Evolutionary conservation across 1,140 invertebrate species (phyloP).

Genomic region (Elysia chlorotica): DNA sequence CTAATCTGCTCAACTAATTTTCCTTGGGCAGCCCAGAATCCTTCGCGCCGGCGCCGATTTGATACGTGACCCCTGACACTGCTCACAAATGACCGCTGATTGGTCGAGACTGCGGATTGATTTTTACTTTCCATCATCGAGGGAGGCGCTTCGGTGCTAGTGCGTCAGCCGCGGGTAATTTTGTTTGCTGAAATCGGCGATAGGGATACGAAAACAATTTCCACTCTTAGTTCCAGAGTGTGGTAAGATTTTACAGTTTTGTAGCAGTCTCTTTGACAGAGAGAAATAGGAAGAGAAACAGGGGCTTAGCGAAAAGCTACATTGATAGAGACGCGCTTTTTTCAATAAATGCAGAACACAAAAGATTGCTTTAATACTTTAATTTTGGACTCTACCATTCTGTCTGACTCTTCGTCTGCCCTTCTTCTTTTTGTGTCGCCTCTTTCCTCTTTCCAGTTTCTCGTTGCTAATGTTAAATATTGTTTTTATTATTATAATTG

Average conservation of each 20-base stretch:
- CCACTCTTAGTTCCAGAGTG: background rate
- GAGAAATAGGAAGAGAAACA: background rate
- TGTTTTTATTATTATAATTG: too few species aligned
- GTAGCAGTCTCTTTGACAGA: background rate
- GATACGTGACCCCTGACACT: constrained; percentile 5
- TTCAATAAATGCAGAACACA: background rate
- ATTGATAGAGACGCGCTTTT: background rate
- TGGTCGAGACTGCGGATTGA: constrained; percentile 15
- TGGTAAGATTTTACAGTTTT: background rate
- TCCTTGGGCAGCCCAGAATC: background rate
- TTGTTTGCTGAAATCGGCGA: constrained; percentile 5
- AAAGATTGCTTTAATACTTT: background rate
- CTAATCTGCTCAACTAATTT: constrained; percentile 18
- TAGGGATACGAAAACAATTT: constrained; percentile 10
- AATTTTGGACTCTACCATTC: background rate
- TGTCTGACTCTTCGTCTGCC: background rate
- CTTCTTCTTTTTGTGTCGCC: background rate
- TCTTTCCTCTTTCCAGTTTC: too few species aligned
- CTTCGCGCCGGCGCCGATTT: background rate
- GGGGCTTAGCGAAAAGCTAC: background rate
- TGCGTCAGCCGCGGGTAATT: constrained; percentile 12
- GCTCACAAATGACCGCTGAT: constrained; percentile 20
- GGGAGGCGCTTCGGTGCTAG: constrained; percentile 7
- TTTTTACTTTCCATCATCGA: constrained; percentile 13
- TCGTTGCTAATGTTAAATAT: too few species aligned